phyloP scores from a whole-genome alignment of 2,113 vertebrate genomes.

The Prinia subflava region DNA sequence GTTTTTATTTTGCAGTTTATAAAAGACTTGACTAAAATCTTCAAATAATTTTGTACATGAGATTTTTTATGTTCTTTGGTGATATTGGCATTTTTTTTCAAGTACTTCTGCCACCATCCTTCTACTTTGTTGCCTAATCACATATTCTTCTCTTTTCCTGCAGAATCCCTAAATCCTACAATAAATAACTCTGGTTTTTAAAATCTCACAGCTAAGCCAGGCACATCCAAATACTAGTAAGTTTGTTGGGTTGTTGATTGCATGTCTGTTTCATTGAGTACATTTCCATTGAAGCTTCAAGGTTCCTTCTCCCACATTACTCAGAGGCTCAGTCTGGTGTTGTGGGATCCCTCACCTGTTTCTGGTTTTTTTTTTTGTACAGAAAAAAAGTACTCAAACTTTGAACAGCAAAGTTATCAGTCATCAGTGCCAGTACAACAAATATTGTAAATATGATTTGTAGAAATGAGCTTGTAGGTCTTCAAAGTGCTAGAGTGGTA shows the following conservation, averaged over 20 bases:
- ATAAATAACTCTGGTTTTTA: background rate
- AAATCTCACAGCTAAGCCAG: background rate
- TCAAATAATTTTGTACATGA: background rate
- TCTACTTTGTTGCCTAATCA: background rate
- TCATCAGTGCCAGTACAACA: background rate
- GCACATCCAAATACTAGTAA: background rate
- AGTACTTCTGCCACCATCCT: background rate
- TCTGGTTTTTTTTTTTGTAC: background rate
- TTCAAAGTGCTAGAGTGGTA: background rate
- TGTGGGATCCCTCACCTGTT: background rate
- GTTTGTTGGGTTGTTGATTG: background rate
- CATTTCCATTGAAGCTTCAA: background rate
- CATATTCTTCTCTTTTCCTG: background rate
- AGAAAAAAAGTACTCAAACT: background rate
- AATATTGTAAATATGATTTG: background rate
- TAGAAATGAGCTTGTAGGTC: background rate
- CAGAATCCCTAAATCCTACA: background rate
- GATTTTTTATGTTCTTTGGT: background rate
- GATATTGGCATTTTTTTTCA: background rate
- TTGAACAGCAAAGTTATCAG: background rate
- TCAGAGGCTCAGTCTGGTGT: background rate
- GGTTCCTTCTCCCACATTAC: background rate
- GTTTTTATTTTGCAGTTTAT: background rate
- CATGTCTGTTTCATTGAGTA: background rate
- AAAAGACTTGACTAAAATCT: background rate